Conservation (phyloP, 2,113 vertebrate species). For the Cariama cristata region DNA sequence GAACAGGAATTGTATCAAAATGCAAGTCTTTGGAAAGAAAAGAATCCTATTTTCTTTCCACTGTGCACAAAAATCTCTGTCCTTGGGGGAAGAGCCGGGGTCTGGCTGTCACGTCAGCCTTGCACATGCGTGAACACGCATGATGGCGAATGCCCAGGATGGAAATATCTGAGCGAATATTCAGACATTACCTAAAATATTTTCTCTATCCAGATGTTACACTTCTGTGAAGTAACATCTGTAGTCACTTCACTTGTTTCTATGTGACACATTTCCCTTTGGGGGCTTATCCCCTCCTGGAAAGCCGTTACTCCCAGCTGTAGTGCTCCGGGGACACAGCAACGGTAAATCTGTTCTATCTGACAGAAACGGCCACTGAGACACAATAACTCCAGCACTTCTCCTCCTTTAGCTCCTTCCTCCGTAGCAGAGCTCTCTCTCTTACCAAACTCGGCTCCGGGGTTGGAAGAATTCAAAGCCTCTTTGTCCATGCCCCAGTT, state of each 20-base stretch:
- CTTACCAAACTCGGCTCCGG: slow-evolving; percentile 81
- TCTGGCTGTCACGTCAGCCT: not conserved
- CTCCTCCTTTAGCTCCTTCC: not conserved
- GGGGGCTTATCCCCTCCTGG: not conserved
- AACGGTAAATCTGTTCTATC: not conserved
- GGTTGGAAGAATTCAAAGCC: slow-evolving; percentile 77
- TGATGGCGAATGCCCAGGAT: not conserved
- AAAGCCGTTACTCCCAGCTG: not conserved
- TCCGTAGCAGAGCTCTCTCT: accelerated
- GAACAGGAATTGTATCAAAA: not conserved
- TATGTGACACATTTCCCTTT: not conserved
- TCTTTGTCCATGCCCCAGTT: slow-evolving; percentile 82
- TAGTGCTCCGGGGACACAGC: not conserved
- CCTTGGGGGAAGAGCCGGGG: not conserved
- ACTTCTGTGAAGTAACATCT: not conserved
- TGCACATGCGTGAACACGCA: accelerated
- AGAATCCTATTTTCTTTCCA: not conserved
- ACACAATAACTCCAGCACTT: accelerated
- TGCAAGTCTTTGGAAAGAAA: not conserved
- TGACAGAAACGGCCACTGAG: not conserved
- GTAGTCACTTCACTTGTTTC: not conserved
- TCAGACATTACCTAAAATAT: not conserved
- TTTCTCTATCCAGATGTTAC: not conserved
- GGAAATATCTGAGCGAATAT: not conserved
- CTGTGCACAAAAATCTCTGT: not conserved